Percentiles rank a stretch among this genome's conserved stretches.
Conservation (phyloP, 1,140 invertebrate genomes). For the Vanessa atalanta region DNA sequence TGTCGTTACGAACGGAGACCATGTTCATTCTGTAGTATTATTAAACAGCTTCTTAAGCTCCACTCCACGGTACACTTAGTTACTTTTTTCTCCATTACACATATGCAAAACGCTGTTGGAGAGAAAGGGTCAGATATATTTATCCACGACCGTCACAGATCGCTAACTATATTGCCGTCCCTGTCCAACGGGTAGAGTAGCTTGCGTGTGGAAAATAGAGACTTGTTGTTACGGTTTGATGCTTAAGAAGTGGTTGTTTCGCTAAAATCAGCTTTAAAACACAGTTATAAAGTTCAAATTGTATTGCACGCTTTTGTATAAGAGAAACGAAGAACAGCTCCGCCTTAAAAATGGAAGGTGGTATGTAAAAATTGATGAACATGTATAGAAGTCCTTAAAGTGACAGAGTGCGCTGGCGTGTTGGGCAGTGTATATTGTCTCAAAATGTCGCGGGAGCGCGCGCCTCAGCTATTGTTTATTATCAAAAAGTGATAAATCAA, state of each 20-base stretch:
- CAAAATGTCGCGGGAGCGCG: slow-evolving; percentile 75
- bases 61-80: slow-evolving; percentile 33
- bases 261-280: slow-evolving; percentile 38
- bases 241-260: slow-evolving; percentile 36
- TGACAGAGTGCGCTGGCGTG: slow-evolving; percentile 79
- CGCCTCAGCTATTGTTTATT: slow-evolving; percentile 75
- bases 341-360: slow-evolving; percentile 81
- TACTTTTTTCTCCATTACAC: slow-evolving; percentile 51
- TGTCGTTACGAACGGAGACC: slow-evolving; percentile 70
- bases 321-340: slow-evolving; percentile 71
- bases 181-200: slow-evolving; percentile 54
- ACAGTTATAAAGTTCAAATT: slow-evolving; percentile 41
- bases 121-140: slow-evolving; percentile 49
- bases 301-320: slow-evolving; percentile 26
- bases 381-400: slow-evolving; percentile 80
- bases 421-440: slow-evolving; percentile 79
- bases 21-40: slow-evolving; percentile 76
- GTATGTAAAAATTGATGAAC: slow-evolving; percentile 81
- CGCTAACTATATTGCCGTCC: slow-evolving; percentile 49
- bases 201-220: slow-evolving; percentile 62
- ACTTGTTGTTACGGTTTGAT: slow-evolving; percentile 56
- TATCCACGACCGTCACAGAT: slow-evolving; percentile 21
- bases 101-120: slow-evolving; percentile 44
- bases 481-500: slow-evolving; percentile 79
- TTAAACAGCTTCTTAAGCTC: slow-evolving; percentile 75